These are phyloP conservation scores for Stercorarius parasiticus DNA, from an alignment of 2,113 vertebrate genomes.

Conservation along the genomic window DNA sequence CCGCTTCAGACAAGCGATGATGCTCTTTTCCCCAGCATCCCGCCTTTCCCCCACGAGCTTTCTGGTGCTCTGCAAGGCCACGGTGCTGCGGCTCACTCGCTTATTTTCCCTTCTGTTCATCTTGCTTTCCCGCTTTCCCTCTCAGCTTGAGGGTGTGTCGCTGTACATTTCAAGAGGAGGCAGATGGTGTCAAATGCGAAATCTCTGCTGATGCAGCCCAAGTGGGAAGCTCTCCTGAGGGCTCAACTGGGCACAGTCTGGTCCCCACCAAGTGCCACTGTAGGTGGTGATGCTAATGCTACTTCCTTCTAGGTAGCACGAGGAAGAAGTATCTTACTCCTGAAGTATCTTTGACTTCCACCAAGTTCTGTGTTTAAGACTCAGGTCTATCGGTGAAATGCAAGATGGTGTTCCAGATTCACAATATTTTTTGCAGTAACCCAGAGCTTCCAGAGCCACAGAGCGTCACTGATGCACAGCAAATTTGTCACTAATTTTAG, in stretches of 20 bases:
- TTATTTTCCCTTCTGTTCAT: neutral
- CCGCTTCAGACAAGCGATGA: neutral
- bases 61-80: neutral
- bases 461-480: neutral
- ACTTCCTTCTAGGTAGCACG: neutral
- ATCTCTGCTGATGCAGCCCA: rapidly evolving
- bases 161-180: neutral
- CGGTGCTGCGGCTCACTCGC: rapidly evolving
- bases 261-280: neutral
- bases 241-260: neutral
- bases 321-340: neutral
- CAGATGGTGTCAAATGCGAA: neutral
- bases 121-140: neutral
- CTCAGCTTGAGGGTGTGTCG: neutral
- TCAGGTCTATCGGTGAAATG: neutral
- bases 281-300: neutral
- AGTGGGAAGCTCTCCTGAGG: neutral
- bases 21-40: neutral
- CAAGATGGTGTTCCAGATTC: neutral
- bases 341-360: neutral
- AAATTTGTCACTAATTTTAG: neutral
- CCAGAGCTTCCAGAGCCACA: neutral
- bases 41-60: neutral
- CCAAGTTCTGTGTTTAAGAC: neutral
- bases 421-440: neutral